Base-by-base conservation (phyloP, 2,888 invertebrate species). In the Apodemia duryi region DNA sequence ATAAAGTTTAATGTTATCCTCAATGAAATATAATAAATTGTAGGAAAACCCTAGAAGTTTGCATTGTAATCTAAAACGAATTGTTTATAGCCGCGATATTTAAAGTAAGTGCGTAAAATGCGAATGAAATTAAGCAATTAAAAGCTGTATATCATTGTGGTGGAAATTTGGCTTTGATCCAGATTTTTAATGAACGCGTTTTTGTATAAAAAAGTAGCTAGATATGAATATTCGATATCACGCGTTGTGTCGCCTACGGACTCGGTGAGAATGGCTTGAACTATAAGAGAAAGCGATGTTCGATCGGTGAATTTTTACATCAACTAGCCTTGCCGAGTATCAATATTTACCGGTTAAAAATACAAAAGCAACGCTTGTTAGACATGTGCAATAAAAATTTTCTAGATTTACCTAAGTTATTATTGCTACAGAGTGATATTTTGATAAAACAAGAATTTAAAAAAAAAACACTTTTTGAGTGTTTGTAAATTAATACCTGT, bases 141-240 rank as follows among this genome's bases (percentile, higher is more conserved):
- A 65, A 65, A 66, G 66, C 62, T 69, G 67, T 69, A 70, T 66
- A 69, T 66, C 65, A 67, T 61, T 65, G 68, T 67, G 66, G 65
- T 67, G 67, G 66, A 68, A 70, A 67, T 77, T 86, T 88, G 88
- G 88, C 84, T 70, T 72, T 67, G 71, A 75, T 85, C 89, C 88
- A 88, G 83, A 80, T 82, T 84, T 83, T 83, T 81, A 85, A 83
- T 81, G 82, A 80, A 77, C 71, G 78, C 75, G 77, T 73, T 73
- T 77, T 76, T 76, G 77, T 75, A 77, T 73, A 71, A 71, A 71
- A 75, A 75, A 76, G 79, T 81, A 80, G 75, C 75, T 73, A 75
- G 79, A 82, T 85, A 86, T 85, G 86, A 86, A 86, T 88, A 85
- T 89, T 87, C 83, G 84, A 80, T 81, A 78, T 77, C 84, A 83